These are phyloP conservation scores for Lycophotia porphyrea DNA, from an alignment of 2,888 invertebrate species.

Conservation along the genomic window DNA sequence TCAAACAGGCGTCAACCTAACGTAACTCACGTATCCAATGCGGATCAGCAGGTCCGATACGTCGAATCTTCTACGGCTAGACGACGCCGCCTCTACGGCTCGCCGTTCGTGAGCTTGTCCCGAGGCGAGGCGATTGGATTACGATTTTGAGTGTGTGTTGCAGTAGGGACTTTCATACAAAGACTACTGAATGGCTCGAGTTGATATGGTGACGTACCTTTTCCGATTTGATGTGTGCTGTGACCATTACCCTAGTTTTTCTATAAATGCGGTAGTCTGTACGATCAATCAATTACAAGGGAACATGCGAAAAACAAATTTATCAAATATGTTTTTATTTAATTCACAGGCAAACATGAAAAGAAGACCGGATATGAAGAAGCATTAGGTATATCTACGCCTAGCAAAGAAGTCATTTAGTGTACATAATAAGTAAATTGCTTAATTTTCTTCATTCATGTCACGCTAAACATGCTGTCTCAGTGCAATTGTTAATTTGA, in stretches of 20 bases:
- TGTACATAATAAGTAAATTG: slow-evolving; percentile 74
- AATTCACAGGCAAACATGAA: slow-evolving; percentile 88
- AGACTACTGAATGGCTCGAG: no score
- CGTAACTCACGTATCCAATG: no score
- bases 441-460: slow-evolving; percentile 73
- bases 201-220: no score
- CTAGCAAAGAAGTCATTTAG: slow-evolving; percentile 95
- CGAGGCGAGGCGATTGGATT: no score
- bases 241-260: neutral
- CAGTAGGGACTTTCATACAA: no score
- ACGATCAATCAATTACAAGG: neutral
- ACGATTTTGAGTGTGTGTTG: no score
- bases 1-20: no score
- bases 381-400: slow-evolving; percentile 97
- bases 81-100: no score
- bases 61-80: no score
- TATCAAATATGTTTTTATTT: slow-evolving; percentile 17
- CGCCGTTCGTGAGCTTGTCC: no score
- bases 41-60: no score
- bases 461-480: slow-evolving; percentile 78
- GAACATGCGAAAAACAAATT: neutral
- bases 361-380: slow-evolving; percentile 95
- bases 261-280: neutral
- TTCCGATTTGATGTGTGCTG: no score
- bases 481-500: slow-evolving; percentile 88